Conservation (phyloP, 2,888 invertebrate genomes). For the Chrysomela aeneicollis region DNA sequence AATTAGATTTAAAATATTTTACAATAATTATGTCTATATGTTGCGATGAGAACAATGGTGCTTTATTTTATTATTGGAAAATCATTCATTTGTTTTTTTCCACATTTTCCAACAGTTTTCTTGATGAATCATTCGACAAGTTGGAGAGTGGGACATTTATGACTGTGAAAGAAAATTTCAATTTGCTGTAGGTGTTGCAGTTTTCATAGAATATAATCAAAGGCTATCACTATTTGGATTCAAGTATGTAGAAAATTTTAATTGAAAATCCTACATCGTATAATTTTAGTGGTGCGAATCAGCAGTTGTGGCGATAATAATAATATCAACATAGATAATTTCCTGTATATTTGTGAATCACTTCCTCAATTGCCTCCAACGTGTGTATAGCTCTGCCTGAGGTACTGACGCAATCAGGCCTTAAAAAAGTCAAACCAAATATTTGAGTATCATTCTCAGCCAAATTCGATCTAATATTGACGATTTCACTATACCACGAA, state of each 20-base stretch:
- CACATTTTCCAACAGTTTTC: too few species aligned
- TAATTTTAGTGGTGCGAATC: not conserved
- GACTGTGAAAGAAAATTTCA: too few species aligned
- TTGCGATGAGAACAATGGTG: too few species aligned
- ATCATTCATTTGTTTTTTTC: too few species aligned
- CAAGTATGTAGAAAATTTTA: not conserved
- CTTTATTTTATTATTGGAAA: too few species aligned
- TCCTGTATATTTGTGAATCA: not conserved
- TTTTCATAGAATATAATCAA: too few species aligned
- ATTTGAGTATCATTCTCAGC: not conserved
- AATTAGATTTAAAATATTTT: too few species aligned
- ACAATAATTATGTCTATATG: too few species aligned
- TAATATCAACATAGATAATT: not conserved
- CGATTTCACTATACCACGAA: not conserved
- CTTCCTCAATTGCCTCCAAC: not conserved
- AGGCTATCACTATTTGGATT: not conserved
- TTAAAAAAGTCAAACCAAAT: not conserved
- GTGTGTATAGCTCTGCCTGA: not conserved
- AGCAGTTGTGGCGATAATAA: not conserved
- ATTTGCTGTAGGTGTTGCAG: too few species aligned
- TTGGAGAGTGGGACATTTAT: too few species aligned
- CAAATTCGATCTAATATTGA: not conserved
- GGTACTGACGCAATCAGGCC: not conserved
- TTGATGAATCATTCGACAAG: too few species aligned
- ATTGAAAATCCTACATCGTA: not conserved